Conservation (phyloP, 1,140 invertebrate species). For the Ceratitis capitata region DNA sequence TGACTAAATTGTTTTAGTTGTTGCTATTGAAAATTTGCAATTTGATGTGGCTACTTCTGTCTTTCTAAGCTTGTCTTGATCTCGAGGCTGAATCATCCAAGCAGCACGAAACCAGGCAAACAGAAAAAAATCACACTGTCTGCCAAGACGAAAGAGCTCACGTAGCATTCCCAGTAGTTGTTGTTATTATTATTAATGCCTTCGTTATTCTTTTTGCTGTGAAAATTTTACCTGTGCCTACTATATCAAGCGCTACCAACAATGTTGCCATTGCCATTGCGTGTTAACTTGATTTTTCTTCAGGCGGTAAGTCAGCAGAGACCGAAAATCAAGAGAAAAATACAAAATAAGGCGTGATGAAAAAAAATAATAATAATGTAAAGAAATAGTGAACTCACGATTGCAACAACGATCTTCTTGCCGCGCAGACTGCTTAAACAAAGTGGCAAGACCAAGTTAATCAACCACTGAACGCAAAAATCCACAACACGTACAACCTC, state of each 20-base stretch:
- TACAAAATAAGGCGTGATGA: neutral
- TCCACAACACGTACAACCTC: neutral
- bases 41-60: neutral
- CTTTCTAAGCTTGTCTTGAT: neutral
- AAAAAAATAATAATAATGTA: neutral
- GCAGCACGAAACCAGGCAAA: slow-evolving; percentile 12
- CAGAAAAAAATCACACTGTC: neutral
- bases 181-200: neutral
- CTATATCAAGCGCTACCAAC: neutral
- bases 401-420: neutral
- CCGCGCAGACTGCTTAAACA: neutral
- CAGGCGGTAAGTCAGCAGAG: neutral
- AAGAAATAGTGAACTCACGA: neutral
- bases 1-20: neutral
- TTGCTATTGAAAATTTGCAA: neutral
- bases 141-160: neutral
- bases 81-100: slow-evolving; percentile 29
- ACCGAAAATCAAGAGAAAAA: neutral
- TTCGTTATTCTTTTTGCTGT: neutral
- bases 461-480: slow-evolving; percentile 27
- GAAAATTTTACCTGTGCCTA: slow-evolving; percentile 13
- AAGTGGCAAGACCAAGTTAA: neutral
- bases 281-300: slow-evolving; percentile 38
- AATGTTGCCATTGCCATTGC: slow-evolving; percentile 17
- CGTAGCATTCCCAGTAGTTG: neutral